phyloP scores from a whole-genome alignment of 2,797 vertebrate genomes.

The Sebastiscus albofasciatus region DNA sequence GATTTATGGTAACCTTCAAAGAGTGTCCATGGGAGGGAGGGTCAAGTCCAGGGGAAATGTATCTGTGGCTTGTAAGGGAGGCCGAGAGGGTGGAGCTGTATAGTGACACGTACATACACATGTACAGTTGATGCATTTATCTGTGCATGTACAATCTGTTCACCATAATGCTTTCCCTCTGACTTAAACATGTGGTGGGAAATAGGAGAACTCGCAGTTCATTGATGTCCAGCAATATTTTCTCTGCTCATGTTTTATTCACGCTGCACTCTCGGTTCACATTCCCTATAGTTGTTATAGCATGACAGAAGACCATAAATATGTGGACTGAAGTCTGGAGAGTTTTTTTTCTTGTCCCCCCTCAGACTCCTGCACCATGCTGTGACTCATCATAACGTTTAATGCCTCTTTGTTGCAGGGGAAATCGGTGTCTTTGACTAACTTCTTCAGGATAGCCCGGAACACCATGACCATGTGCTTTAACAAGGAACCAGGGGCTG shows the following conservation, averaged over 20 bases:
- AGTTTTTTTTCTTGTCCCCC: background rate
- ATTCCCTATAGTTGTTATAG: background rate
- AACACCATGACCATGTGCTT: constrained; percentile 99
- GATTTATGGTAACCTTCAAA: constrained; percentile 73
- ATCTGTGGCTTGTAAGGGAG: constrained; percentile 19
- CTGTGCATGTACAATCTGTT: background rate
- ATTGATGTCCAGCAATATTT: background rate
- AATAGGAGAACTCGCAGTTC: background rate
- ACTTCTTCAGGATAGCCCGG: constrained; percentile 98
- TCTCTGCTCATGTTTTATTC: constrained; percentile 2
- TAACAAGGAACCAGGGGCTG: constrained; percentile 94
- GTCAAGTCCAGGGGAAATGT: constrained; percentile 42
- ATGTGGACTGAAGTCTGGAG: background rate
- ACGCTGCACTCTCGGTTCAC: background rate
- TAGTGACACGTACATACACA: constrained; percentile 4
- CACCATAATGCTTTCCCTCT: background rate
- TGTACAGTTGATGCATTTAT: background rate
- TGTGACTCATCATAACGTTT: constrained; percentile 19
- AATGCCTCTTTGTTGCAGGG: constrained; percentile 83
- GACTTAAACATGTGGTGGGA: background rate
- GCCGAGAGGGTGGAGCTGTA: background rate
- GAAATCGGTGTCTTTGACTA: constrained; percentile 98
- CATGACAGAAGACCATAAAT: background rate
- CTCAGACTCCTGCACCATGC: background rate
- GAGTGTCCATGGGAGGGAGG: constrained; percentile 22